Percentiles rank a stretch among this genome's conserved stretches.
Conservation (phyloP, 2,797 vertebrate species). For the Alcedo atthis region DNA sequence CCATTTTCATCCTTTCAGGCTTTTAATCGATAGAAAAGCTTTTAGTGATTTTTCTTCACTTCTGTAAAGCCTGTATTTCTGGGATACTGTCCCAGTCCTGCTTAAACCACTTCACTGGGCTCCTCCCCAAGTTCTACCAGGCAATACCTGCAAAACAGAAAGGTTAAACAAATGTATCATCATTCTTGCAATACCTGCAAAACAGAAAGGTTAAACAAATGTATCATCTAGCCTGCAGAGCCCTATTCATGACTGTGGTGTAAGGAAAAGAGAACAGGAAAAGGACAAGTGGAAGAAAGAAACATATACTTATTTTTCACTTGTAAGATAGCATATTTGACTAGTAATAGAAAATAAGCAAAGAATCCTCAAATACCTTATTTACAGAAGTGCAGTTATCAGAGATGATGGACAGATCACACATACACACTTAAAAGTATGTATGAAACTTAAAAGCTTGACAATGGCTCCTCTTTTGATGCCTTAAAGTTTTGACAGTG, state of each 20-base stretch:
- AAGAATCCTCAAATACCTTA: not conserved
- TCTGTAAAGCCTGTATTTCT: not conserved
- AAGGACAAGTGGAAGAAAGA: conserved; percentile 11
- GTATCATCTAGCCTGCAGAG: not conserved
- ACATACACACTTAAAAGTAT: not conserved
- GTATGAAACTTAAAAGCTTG: not conserved
- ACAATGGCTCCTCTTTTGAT: not conserved
- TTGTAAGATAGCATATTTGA: not conserved
- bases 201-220: not conserved
- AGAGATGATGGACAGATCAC: not conserved
- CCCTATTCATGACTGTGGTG: not conserved
- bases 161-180: not conserved
- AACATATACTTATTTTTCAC: not conserved
- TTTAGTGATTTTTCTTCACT: not conserved
- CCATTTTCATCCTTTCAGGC: not conserved
- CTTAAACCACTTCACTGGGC: not conserved
- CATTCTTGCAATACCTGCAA: not conserved
- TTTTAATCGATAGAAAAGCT: not conserved
- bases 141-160: not conserved
- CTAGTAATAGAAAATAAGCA: not conserved
- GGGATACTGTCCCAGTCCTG: not conserved
- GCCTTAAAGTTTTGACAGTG: not conserved
- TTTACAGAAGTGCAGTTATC: not conserved
- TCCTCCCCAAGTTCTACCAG: not conserved
- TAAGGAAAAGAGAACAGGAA: not conserved